Evolutionary conservation across 1,140 invertebrate genomes (phyloP).

Genomic region (Euura lappo): DNA sequence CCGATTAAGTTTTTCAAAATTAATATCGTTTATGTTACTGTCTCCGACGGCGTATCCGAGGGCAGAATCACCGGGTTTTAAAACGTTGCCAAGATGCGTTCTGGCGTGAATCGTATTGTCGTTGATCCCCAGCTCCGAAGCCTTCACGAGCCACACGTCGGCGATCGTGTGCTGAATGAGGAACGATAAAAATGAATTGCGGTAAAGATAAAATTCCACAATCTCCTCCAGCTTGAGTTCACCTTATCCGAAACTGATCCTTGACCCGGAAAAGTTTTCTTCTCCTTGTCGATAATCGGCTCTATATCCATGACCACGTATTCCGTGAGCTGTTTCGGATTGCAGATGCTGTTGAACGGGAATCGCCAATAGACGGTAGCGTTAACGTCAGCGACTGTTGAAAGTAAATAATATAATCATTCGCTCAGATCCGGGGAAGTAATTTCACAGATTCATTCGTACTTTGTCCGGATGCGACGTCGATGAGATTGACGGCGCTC

Average conservation of each 20-base stretch:
- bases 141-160: conserved; percentile 92
- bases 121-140: conserved; percentile 85
- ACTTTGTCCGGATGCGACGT: conserved; percentile 92
- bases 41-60: conserved; percentile 91
- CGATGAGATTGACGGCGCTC: conserved; percentile 90
- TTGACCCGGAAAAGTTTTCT: conserved; percentile 83
- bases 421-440: conserved; percentile 17
- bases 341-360: conserved; percentile 86
- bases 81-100: conserved; percentile 93
- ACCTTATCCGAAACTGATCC: conserved; percentile 82
- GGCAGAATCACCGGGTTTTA: conserved; percentile 92
- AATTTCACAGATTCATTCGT: conserved; percentile 30
- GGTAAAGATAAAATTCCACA: not conserved
- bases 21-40: conserved; percentile 87
- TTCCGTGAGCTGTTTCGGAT: conserved; percentile 90
- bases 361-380: conserved; percentile 83
- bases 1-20: conserved; percentile 84
- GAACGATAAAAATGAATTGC: conserved; percentile 15
- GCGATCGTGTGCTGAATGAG: conserved; percentile 80
- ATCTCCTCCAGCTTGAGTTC: conserved; percentile 21
- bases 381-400: conserved; percentile 84
- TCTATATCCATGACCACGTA: conserved; percentile 97
- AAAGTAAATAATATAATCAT: conserved; percentile 9
- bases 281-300: conserved; percentile 78
- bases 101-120: conserved; percentile 84